These are phyloP conservation scores for Tenrec ecaudatus DNA, from an alignment of 2,113 vertebrate genomes.

Conservation along the genomic window DNA sequence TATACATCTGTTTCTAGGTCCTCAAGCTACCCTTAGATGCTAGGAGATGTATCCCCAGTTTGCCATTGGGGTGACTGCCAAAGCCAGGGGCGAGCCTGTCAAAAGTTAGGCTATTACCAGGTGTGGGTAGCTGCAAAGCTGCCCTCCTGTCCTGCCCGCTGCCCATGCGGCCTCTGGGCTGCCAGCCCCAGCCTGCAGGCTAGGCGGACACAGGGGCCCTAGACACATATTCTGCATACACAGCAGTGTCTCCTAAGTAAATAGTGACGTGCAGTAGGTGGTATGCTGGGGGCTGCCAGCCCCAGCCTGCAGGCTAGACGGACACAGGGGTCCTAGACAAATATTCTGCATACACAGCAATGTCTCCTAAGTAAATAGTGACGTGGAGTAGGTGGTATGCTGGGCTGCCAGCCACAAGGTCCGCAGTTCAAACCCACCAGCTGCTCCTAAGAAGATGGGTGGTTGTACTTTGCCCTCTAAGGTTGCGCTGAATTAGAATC, in stretches of 20 bases:
- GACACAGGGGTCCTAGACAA: neutral
- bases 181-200: too few species aligned
- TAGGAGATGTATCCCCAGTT: neutral
- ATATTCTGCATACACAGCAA: neutral
- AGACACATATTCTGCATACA: neutral
- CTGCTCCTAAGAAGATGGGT: too few species aligned
- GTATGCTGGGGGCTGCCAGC: too few species aligned
- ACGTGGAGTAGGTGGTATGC: too few species aligned
- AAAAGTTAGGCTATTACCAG: neutral
- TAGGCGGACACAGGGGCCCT: neutral
- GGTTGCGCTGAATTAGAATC: too few species aligned
- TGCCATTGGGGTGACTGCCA: neutral
- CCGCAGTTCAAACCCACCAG: too few species aligned
- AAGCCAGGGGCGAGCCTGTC: neutral
- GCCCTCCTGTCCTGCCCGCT: neutral
- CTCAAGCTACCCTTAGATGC: neutral
- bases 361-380: neutral
- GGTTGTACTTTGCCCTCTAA: too few species aligned
- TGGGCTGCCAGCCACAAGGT: too few species aligned
- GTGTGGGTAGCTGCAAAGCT: neutral
- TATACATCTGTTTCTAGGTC: rapidly evolving
- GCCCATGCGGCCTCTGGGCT: neutral
- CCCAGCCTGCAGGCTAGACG: too few species aligned
- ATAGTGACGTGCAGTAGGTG: neutral
- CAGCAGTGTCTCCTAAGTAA: neutral